These are phyloP conservation scores for Malthinus seriepunctatus DNA, from an alignment of 2,888 invertebrate species.

Conservation along the genomic window DNA sequence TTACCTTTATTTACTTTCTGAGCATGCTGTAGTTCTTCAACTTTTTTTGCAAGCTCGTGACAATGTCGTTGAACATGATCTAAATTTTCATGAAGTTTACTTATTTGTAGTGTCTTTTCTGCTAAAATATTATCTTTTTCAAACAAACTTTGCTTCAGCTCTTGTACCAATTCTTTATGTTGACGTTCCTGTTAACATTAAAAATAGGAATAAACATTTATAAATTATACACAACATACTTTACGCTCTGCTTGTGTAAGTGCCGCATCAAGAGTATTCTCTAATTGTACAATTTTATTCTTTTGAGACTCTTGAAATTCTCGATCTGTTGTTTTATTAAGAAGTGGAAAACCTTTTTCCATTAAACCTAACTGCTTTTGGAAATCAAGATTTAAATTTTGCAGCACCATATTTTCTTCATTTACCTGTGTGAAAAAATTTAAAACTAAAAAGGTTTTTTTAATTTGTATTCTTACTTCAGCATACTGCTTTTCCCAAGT, in stretches of 20 bases:
- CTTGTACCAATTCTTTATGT: slow-evolving; percentile 26
- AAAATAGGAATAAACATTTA: neutral
- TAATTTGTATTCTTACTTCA: neutral
- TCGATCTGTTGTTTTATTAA: slow-evolving; percentile 34
- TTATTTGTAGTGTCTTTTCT: slow-evolving; percentile 33
- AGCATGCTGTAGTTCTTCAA: slow-evolving; percentile 20
- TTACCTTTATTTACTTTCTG: slow-evolving; percentile 6
- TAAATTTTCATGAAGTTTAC: slow-evolving; percentile 32
- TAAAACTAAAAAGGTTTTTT: neutral
- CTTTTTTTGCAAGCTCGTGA: slow-evolving; percentile 30
- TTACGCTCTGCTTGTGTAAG: slow-evolving; percentile 7
- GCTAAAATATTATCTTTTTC: slow-evolving; percentile 32
- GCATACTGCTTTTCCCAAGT: slow-evolving; percentile 12
- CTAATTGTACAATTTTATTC: slow-evolving; percentile 33
- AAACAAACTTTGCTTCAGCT: slow-evolving; percentile 19
- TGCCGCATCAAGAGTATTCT: slow-evolving; percentile 27
- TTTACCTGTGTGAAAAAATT: slow-evolving; percentile 18
- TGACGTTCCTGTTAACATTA: slow-evolving; percentile 30
- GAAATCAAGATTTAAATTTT: slow-evolving; percentile 33
- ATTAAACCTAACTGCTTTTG: slow-evolving; percentile 34
- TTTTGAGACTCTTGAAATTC: slow-evolving; percentile 35
- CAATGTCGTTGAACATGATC: slow-evolving; percentile 33
- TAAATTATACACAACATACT: slow-evolving; percentile 5
- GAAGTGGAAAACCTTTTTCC: slow-evolving; percentile 33
- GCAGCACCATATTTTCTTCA: slow-evolving; percentile 29